These are phyloP conservation scores for Coelinius sp. DNA, from an alignment of 2,888 invertebrate genomes.

Conservation along the genomic window DNA sequence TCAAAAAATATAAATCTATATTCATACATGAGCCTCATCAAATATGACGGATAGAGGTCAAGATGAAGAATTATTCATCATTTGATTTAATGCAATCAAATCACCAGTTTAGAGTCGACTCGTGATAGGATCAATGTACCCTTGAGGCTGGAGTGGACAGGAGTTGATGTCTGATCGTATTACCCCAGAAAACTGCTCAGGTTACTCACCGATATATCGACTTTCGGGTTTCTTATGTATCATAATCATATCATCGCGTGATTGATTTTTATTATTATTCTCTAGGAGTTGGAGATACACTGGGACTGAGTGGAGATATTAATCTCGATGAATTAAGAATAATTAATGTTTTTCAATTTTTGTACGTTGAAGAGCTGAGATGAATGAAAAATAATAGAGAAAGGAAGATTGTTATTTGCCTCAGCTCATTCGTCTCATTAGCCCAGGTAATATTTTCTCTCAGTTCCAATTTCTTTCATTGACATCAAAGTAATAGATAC, in stretches of 20 bases:
- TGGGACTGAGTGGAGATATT: background rate
- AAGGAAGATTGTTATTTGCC: background rate
- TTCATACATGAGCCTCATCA: background rate
- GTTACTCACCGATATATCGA: slow-evolving; percentile 47
- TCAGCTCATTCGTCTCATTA: background rate
- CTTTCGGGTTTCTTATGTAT: slow-evolving; percentile 5
- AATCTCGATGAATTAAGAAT: slow-evolving; percentile 14
- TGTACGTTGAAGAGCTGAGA: background rate
- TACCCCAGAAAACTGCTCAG: slow-evolving; percentile 54
- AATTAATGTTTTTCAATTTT: slow-evolving; percentile 4
- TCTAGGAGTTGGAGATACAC: background rate
- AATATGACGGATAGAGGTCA: background rate
- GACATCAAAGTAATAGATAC: background rate
- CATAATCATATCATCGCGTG: slow-evolving; percentile 13
- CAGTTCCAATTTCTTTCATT: background rate
- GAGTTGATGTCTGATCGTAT: slow-evolving; percentile 49
- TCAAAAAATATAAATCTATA: background rate
- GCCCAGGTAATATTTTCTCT: background rate
- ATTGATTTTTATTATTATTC: slow-evolving; percentile 17
- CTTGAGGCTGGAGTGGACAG: slow-evolving; percentile 16
- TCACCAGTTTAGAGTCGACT: slow-evolving; percentile 2
- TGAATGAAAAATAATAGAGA: background rate
- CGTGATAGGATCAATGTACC: slow-evolving; percentile 29
- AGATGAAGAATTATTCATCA: background rate
- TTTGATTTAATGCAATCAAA: slow-evolving; percentile 13